Percentiles rank a stretch among this genome's conserved stretches.
These are phyloP conservation scores for Labeo catla DNA, from an alignment of 2,113 vertebrate genomes.

Conservation along the genomic window DNA sequence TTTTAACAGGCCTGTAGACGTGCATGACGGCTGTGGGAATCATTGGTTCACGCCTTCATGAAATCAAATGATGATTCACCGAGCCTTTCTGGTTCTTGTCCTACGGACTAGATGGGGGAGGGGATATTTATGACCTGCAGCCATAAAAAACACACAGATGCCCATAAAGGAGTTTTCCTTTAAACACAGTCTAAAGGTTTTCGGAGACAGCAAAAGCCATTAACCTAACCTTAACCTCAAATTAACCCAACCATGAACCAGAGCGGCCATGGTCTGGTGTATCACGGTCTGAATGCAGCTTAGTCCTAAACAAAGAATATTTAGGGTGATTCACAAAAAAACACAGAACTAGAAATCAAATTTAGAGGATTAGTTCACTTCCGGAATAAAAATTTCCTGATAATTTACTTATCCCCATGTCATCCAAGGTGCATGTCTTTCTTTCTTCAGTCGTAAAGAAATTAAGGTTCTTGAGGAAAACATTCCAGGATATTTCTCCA, in stretches of 20 bases:
- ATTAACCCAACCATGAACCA: conserved; percentile 34
- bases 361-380: no score
- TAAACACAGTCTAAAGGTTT: conserved; percentile 25
- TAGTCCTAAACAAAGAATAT: not conserved
- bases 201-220: conserved; percentile 16
- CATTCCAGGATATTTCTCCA: no score
- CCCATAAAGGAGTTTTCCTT: conserved; percentile 8
- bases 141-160: conserved; percentile 17
- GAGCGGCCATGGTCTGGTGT: not conserved
- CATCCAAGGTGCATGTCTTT: no score
- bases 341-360: not conserved
- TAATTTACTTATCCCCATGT: no score
- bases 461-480: no score
- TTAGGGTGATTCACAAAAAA: not conserved
- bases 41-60: conserved; percentile 52
- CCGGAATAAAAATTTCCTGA: no score
- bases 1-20: conserved; percentile 62
- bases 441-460: no score
- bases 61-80: conserved; percentile 64
- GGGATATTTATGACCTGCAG: conserved; percentile 47
- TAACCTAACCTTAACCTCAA: conserved; percentile 35
- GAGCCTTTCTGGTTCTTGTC: conserved; percentile 41
- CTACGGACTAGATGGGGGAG: conserved; percentile 18
- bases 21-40: conserved; percentile 51
- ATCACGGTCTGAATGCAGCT: not conserved